Conservation (phyloP, 2,888 invertebrate species). For the Eupithecia abbreviata region DNA sequence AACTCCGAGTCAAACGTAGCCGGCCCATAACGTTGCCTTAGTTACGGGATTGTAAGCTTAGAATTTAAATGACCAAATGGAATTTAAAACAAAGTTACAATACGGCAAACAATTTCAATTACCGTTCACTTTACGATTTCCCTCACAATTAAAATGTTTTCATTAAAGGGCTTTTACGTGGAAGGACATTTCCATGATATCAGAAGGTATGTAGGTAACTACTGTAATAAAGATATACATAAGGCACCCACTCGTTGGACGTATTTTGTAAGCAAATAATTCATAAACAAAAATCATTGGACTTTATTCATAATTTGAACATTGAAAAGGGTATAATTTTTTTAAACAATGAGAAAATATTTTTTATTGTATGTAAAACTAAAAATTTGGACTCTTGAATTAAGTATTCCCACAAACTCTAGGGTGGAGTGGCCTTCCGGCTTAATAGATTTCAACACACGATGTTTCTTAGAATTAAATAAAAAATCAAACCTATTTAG, state of each 20-base stretch:
- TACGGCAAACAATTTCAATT: constrained; percentile 16
- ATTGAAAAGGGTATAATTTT: too few relatives aligned
- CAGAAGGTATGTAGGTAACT: not conserved
- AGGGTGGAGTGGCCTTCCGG: too few relatives aligned
- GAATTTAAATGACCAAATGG: constrained; percentile 9
- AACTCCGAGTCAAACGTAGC: constrained; percentile 2
- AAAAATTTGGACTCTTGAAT: too few relatives aligned
- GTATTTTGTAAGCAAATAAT: not conserved
- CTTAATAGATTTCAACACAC: too few relatives aligned
- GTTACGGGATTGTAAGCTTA: not conserved
- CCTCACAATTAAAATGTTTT: constrained; percentile 23
- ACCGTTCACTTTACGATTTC: constrained; percentile 17
- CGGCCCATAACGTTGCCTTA: constrained; percentile 1
- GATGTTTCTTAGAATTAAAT: too few relatives aligned
- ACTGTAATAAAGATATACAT: not conserved
- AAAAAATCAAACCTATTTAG: too few relatives aligned
- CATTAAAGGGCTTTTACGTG: constrained; percentile 21
- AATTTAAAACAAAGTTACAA: constrained; percentile 14
- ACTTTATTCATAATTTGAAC: not conserved
- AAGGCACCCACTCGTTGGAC: not conserved
- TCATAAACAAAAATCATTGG: not conserved
- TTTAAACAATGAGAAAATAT: too few relatives aligned
- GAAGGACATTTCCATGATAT: constrained; percentile 3
- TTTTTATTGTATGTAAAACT: too few relatives aligned
- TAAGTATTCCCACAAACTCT: too few relatives aligned